Evolutionary conservation across 2,888 invertebrate genomes (phyloP).

Genomic region (Drosophila tripunctata): DNA sequence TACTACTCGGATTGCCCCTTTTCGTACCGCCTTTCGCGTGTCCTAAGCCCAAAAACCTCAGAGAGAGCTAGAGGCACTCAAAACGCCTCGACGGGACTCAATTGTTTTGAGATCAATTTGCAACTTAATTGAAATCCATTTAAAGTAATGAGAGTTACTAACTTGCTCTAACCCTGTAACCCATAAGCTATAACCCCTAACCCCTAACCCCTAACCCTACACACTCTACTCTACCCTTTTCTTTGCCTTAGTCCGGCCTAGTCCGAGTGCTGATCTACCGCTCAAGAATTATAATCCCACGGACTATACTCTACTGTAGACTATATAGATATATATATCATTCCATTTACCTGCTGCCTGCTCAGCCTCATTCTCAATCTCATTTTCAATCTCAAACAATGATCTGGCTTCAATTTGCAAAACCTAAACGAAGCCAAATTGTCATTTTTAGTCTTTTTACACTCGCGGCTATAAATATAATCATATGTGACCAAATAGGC

Average conservation of each 20-base stretch:
- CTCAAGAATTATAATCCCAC: constrained; percentile 73
- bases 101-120: constrained; percentile 82
- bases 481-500: background rate
- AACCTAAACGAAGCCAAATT: constrained; percentile 31
- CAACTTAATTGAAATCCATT: constrained; percentile 83
- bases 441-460: constrained; percentile 17
- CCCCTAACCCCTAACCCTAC: constrained; percentile 16
- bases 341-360: constrained; percentile 30
- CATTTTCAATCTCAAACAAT: background rate
- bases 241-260: constrained; percentile 12
- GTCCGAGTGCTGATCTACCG: constrained; percentile 58
- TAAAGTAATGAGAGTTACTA: constrained; percentile 82
- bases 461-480: constrained; percentile 14
- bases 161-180: constrained; percentile 58
- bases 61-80: constrained; percentile 65
- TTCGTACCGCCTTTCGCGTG: background rate
- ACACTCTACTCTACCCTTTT: constrained; percentile 43
- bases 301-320: constrained; percentile 3
- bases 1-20: background rate
- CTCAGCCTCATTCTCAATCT: background rate
- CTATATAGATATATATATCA: background rate
- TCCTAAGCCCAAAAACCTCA: constrained; percentile 44
- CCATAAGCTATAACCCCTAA: constrained; percentile 20
- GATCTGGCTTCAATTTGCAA: constrained; percentile 58
- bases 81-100: constrained; percentile 70